Evolutionary conservation across 2,113 vertebrate species (phyloP).

Genomic region (Blennius ocellaris): DNA sequence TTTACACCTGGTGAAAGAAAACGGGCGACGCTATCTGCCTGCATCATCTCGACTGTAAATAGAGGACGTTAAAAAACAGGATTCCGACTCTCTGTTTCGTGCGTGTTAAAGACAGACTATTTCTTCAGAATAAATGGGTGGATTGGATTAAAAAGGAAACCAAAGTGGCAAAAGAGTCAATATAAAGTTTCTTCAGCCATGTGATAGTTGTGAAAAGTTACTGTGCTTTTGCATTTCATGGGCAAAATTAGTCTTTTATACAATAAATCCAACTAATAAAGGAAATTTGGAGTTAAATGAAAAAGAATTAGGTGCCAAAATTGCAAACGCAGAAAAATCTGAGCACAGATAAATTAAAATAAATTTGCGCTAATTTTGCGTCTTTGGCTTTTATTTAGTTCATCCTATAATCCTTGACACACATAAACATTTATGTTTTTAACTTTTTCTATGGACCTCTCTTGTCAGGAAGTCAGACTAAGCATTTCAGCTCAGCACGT

Average conservation of each 20-base stretch:
- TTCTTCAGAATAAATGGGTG: not conserved
- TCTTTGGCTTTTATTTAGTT: not conserved
- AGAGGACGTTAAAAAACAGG: not conserved
- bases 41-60: conserved; percentile 4
- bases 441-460: not conserved
- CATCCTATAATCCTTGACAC: not conserved
- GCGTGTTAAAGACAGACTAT: not conserved
- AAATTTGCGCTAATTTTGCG: not conserved
- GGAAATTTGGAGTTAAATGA: not conserved
- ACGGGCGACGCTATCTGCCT: not conserved
- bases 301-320: not conserved
- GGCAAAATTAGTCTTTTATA: not conserved
- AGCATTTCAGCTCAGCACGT: conserved; percentile 33
- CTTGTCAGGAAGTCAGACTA: conserved; percentile 1
- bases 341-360: too few species aligned
- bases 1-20: conserved; percentile 45
- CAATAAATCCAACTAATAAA: not conserved
- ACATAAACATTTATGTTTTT: not conserved
- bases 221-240: not conserved
- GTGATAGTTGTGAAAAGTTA: too few species aligned
- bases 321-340: too few species aligned
- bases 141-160: too few species aligned
- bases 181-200: too few species aligned
- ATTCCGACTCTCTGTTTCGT: not conserved
- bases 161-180: too few species aligned